Evolutionary conservation across 2,888 invertebrate genomes (phyloP), one percentile per base, ranked within the genome.

Genomic region (Portevinia maculata): DNA sequence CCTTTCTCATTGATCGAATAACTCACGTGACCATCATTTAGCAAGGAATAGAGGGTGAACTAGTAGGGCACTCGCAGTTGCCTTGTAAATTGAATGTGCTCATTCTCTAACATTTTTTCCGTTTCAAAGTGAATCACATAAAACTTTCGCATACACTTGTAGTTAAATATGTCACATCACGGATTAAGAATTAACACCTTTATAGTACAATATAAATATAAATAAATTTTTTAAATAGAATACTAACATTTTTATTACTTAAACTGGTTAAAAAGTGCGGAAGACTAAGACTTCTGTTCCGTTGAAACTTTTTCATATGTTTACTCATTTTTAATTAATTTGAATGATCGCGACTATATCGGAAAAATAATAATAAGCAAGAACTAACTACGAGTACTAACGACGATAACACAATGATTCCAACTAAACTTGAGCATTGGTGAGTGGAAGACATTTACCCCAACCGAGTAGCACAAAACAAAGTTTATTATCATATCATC

Each of bases 231-330:
- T n/a, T n/a, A n/a, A n/a, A 13, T 0, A 8, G 11, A 0, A 39
- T 65, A 76, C 75, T 60, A 76, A 71, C 81, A 76, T 41, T 64
- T 76, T 76, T 81, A 37, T 69, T 13, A 41, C 46, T 39, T 48
- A 81, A 21, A 60, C 30, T 60, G 9, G 64, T 64, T 19, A 65
- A 11, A 50, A 81, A 70, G 17, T 71, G 76, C 28, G 81, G 81
- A 53, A 81, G 7, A 48, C 81, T 81, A 41, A 76, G 50, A 39
- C 81, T 81, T 11, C 81, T 24, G 48, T 81, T 52, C 8, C 81
- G 69, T 59, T 70, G 39, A 34, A 48, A 76, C 28, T 71, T 81
- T 41, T 70, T 76, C 48, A 32, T 41, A 55, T 74, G 69, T 17
- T 60, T 79, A 55, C 39, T 65, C 69, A 74, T 81, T 24, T 44